A percentile compares a stretch with the other conserved stretches of the same genome.
Conservation (phyloP, 2,888 invertebrate genomes). For the Hirtodrosophila alboralis region DNA sequence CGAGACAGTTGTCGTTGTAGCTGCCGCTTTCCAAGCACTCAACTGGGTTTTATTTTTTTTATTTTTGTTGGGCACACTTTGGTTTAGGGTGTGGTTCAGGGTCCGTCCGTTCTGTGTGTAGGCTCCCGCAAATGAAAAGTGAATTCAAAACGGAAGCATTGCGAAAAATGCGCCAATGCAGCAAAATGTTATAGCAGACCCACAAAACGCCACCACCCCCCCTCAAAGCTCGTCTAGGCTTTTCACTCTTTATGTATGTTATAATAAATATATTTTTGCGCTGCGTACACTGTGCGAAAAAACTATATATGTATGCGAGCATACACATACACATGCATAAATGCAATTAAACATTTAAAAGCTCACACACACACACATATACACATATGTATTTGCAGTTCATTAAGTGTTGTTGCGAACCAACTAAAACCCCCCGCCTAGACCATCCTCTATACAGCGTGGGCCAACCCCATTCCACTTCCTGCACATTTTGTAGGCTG, state of each 20-base stretch:
- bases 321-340: conserved; percentile 15
- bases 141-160: conserved; percentile 78
- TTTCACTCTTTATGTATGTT: conserved; percentile 30
- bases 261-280: conserved; percentile 21
- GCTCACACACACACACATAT: conserved; percentile 7
- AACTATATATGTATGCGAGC: no score
- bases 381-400: conserved; percentile 54
- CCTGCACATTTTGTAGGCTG: conserved; percentile 38
- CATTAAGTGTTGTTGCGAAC: conserved; percentile 52
- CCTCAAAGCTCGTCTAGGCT: conserved; percentile 44
- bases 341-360: conserved; percentile 66
- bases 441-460: neutral
- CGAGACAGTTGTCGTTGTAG: conserved; percentile 61
- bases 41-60: neutral
- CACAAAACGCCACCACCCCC: no score
- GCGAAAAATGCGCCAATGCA: conserved; percentile 77
- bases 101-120: conserved; percentile 6
- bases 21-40: conserved; percentile 1
- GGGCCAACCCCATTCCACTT: conserved; percentile 24
- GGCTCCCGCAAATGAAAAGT: conserved; percentile 65
- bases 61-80: neutral
- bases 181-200: no score
- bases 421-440: conserved; percentile 20
- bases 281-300: conserved; percentile 46
- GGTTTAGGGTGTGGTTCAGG: conserved; percentile 11